These are phyloP conservation scores for Haliaeetus leucogaster DNA, from an alignment of 2,113 vertebrate species.

Conservation along the genomic window DNA sequence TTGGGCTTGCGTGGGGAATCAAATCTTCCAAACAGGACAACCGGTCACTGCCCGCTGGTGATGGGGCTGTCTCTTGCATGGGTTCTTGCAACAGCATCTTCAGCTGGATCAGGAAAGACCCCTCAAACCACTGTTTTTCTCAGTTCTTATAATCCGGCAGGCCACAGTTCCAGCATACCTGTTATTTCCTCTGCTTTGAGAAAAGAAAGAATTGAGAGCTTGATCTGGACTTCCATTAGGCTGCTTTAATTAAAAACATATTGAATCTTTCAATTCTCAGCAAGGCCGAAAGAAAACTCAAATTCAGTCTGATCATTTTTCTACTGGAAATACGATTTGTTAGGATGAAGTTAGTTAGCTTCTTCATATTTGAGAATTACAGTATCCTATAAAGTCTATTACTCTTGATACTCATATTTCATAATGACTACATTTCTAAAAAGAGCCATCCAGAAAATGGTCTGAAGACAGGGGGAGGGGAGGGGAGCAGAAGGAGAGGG, in stretches of 20 bases:
- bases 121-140: neutral
- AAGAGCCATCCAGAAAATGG: neutral
- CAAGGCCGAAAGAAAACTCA: neutral
- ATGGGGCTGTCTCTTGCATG: neutral
- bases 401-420: neutral
- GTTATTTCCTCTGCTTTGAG: neutral
- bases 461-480: neutral
- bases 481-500: no score
- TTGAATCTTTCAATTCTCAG: neutral
- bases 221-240: neutral
- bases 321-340: neutral
- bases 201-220: neutral
- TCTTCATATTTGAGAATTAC: conserved; percentile 7
- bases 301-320: neutral
- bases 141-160: neutral
- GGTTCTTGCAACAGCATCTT: neutral
- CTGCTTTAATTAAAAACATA: conserved; percentile 9
- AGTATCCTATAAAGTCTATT: neutral
- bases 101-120: neutral
- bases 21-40: neutral
- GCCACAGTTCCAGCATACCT: neutral
- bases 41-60: rapidly evolving
- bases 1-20: neutral
- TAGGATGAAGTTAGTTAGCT: neutral
- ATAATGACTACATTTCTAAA: neutral